A percentile compares a stretch with the other conserved stretches of the same genome.
Evolutionary conservation across 2,113 vertebrate species (phyloP).

Genomic region (Gambusia affinis): DNA sequence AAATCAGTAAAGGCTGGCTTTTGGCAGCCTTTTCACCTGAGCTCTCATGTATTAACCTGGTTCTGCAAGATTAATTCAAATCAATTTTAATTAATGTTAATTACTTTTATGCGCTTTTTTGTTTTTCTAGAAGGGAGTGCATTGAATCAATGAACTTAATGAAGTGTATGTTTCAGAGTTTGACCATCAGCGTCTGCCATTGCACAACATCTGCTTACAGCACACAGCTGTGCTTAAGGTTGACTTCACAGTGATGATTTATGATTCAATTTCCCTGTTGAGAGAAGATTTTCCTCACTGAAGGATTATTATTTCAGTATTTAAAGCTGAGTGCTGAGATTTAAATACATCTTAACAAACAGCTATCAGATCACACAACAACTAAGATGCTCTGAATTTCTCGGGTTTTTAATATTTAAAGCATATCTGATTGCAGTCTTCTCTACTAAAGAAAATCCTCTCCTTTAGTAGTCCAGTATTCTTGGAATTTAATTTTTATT

Average conservation of each 20-base stretch:
- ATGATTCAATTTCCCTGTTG: slow-evolving; percentile 25
- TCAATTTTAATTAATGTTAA: slow-evolving; percentile 78
- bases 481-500: slow-evolving; percentile 57
- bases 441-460: slow-evolving; percentile 17
- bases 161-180: slow-evolving; percentile 50
- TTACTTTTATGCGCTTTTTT: slow-evolving; percentile 59
- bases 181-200: slow-evolving; percentile 22
- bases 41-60: slow-evolving; percentile 36
- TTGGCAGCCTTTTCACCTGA: slow-evolving; percentile 34
- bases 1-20: slow-evolving; percentile 25
- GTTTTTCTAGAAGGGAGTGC: slow-evolving; percentile 40
- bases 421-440: slow-evolving; percentile 33
- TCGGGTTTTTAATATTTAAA: slow-evolving; percentile 17
- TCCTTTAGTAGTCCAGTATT: slow-evolving; percentile 15
- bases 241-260: slow-evolving; percentile 30
- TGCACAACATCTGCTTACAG: slow-evolving; percentile 31
- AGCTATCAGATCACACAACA: slow-evolving; percentile 25
- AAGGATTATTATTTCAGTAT: slow-evolving; percentile 35
- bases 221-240: slow-evolving; percentile 27
- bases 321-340: slow-evolving; percentile 26
- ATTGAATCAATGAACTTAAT: slow-evolving; percentile 67
- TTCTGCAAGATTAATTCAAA: slow-evolving; percentile 71
- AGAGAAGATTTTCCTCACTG: slow-evolving; percentile 22
- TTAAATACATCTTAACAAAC: slow-evolving; percentile 43
- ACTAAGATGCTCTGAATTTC: slow-evolving; percentile 4